These are phyloP conservation scores for Loris lydekkerianus DNA, from an alignment of 2,797 vertebrate species.

Conservation along the genomic window DNA sequence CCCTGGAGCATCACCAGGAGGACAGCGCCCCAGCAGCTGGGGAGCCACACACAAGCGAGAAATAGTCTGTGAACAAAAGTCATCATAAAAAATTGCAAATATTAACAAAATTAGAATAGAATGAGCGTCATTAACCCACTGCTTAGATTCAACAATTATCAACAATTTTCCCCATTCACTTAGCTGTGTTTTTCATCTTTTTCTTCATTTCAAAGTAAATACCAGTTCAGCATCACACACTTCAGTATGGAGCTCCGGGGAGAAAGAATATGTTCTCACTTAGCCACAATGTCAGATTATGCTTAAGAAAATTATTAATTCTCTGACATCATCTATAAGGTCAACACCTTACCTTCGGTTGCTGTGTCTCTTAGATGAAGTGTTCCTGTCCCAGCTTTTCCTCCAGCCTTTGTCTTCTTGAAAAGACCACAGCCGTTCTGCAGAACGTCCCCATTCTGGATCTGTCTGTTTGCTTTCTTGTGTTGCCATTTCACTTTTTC, in stretches of 20 bases:
- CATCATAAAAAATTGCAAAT: not conserved
- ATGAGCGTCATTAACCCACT: not conserved
- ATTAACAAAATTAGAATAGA: slow-evolving; percentile 15
- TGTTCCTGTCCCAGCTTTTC: not conserved
- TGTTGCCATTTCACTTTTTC: not conserved
- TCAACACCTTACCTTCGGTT: not conserved
- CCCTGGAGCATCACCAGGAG: not conserved
- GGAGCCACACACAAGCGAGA: not conserved
- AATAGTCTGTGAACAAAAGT: not conserved
- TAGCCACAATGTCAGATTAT: not conserved
- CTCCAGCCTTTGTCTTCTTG: not conserved
- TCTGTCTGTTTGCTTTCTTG: not conserved
- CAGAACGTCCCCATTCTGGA: not conserved
- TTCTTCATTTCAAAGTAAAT: slow-evolving; percentile 25
- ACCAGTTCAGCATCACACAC: not conserved
- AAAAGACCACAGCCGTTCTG: not conserved
- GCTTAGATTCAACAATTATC: not conserved
- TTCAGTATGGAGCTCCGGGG: not conserved
- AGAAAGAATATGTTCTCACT: not conserved
- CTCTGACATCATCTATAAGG: not conserved
- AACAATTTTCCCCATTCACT: slow-evolving; percentile 1
- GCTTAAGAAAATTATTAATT: slow-evolving; percentile 16
- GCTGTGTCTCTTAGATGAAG: not conserved
- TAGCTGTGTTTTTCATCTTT: not conserved
- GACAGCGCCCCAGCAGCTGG: not conserved